Evolutionary conservation across 2,888 invertebrate species (phyloP).

Genomic region (Clunio marinus): DNA sequence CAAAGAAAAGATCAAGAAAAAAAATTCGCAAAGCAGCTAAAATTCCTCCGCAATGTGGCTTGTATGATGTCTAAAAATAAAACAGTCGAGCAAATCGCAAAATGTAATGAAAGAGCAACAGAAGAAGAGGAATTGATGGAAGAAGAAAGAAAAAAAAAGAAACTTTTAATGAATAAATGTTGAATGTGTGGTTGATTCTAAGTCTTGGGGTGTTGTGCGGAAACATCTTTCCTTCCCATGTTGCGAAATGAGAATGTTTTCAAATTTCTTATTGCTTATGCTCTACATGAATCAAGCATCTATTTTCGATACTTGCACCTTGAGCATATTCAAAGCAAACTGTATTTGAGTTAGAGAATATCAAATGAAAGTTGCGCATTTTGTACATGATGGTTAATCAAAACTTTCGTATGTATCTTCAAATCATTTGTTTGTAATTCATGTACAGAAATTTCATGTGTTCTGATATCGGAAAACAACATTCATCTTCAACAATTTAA

Average conservation of each 20-base stretch:
- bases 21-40: slow-evolving; percentile 23
- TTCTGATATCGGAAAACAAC: too few relatives aligned
- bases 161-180: slow-evolving; percentile 1
- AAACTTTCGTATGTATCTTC: too few relatives aligned
- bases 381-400: too few relatives aligned
- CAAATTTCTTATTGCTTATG: too few relatives aligned
- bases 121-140: slow-evolving; percentile 10
- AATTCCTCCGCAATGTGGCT: slow-evolving; percentile 33
- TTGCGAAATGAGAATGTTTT: too few relatives aligned
- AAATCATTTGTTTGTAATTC: too few relatives aligned
- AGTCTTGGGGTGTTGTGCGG: not conserved
- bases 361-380: not conserved
- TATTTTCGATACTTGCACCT: too few relatives aligned
- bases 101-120: slow-evolving; percentile 29
- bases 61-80: slow-evolving; percentile 34
- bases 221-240: not conserved
- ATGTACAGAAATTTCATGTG: too few relatives aligned
- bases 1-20: not conserved
- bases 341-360: not conserved
- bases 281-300: too few relatives aligned
- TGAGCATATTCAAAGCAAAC: not conserved
- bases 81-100: slow-evolving; percentile 23
- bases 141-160: slow-evolving; percentile 8
- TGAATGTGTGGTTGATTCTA: slow-evolving; percentile 15
- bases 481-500: too few relatives aligned